Evolutionary conservation across 1,140 invertebrate genomes (phyloP).

Genomic region (Hirudo medicinalis): DNA sequence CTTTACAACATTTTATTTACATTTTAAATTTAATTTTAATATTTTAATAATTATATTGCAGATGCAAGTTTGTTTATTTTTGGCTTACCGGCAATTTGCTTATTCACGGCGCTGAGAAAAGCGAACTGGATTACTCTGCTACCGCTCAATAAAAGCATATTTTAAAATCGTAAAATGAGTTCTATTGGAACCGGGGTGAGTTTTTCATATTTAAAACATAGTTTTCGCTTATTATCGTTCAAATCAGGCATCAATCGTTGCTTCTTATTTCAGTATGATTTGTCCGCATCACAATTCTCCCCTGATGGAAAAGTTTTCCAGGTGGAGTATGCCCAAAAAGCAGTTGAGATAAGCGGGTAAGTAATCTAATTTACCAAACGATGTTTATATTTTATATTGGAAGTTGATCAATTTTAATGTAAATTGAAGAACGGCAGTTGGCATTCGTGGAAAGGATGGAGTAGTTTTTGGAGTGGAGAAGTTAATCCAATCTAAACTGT

Average conservation of each 20-base stretch:
- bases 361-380: conserved; percentile 21
- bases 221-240: background rate
- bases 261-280: conserved; percentile 69
- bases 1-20: too few relatives aligned
- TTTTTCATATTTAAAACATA: background rate
- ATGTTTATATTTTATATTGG: too few relatives aligned
- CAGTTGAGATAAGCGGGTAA: conserved; percentile 93
- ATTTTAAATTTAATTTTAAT: too few relatives aligned
- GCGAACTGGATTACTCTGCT: too few relatives aligned
- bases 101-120: too few relatives aligned
- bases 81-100: too few relatives aligned
- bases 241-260: conserved; percentile 12
- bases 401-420: conserved; percentile 4
- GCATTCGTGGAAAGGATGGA: conserved; percentile 83
- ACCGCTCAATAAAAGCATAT: too few relatives aligned
- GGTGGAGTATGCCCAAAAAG: conserved; percentile 98
- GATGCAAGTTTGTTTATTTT: too few relatives aligned
- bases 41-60: too few relatives aligned
- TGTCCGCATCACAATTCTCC: conserved; percentile 98
- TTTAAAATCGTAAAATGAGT: conserved; percentile 16
- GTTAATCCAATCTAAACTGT: conserved; percentile 87
- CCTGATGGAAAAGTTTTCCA: conserved; percentile 97
- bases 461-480: conserved; percentile 96
- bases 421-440: conserved; percentile 67
- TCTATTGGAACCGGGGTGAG: conserved; percentile 17